Evolutionary conservation across 53 echinoderm and acorn worm genomes (phyloP).

Genomic region (Astropecten irregularis): DNA sequence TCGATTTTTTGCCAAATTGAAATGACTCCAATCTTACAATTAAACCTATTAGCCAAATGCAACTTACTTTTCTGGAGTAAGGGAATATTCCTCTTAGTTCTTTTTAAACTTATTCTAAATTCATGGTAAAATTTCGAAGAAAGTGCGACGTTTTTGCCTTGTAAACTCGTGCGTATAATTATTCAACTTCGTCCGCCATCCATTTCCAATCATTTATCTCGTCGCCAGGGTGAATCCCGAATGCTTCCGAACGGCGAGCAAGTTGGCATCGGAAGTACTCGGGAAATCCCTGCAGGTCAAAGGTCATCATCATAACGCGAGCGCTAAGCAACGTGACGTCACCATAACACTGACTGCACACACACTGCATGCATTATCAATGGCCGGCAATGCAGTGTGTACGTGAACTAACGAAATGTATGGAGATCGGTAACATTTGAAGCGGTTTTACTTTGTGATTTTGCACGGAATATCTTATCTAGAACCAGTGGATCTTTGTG

Average conservation of each 20-base stretch:
- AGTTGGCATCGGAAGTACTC: constrained; percentile 6
- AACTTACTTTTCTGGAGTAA: neutral
- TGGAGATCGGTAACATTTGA: too few species aligned
- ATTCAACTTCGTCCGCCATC: neutral
- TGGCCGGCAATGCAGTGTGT: too few species aligned
- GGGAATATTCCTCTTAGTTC: neutral
- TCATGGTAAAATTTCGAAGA: neutral
- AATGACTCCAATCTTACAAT: too few species aligned
- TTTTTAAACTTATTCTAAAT: neutral
- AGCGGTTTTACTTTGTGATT: too few species aligned
- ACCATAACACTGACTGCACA: constrained; percentile 35
- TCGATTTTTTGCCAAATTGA: too few species aligned
- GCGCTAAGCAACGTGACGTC: constrained; percentile 86
- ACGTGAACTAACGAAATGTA: too few species aligned
- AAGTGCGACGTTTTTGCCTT: neutral
- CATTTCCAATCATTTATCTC: constrained; percentile 49
- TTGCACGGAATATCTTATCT: neutral
- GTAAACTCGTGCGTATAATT: too few species aligned
- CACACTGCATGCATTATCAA: neutral
- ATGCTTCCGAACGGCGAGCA: constrained; percentile 36
- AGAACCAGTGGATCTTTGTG: neutral
- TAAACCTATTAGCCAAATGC: too few species aligned
- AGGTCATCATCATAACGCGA: constrained; percentile 14
- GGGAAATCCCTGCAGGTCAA: neutral
- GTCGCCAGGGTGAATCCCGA: constrained; percentile 81